These are phyloP conservation scores for Antheraea assamensis DNA, from an alignment of 2,888 invertebrate species.

Conservation along the genomic window DNA sequence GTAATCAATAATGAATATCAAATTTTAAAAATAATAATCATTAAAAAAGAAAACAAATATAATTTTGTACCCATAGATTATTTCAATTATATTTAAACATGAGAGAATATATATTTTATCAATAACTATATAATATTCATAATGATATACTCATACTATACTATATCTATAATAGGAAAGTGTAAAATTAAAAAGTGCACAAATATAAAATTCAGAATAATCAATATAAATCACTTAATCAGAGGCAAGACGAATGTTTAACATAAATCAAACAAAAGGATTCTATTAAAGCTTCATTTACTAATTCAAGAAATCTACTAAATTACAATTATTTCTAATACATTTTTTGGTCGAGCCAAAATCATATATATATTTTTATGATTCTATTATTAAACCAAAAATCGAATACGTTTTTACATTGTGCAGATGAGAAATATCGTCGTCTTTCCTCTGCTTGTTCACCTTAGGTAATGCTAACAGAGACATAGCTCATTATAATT, in stretches of 20 bases:
- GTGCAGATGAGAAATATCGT: no score
- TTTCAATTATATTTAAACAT: background rate
- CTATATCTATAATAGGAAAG: background rate
- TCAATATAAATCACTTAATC: conserved; percentile 28
- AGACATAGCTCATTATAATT: background rate
- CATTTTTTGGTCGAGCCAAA: background rate
- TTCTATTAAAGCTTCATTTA: conserved; percentile 35
- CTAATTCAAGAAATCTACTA: background rate
- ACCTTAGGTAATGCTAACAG: background rate
- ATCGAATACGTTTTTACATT: background rate
- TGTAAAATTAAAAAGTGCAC: conserved; percentile 29
- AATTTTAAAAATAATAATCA: background rate
- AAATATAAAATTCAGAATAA: conserved; percentile 27
- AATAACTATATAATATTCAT: background rate
- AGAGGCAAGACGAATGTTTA: conserved; percentile 33
- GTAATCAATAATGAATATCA: background rate
- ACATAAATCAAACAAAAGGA: conserved; percentile 26
- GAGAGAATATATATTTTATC: background rate
- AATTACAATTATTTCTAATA: background rate
- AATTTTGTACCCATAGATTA: background rate
- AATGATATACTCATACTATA: background rate
- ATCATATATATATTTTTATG: background rate
- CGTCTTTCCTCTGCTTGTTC: background rate
- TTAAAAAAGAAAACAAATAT: background rate
- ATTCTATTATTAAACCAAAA: background rate